Conservation (phyloP, 2,888 invertebrate genomes). For the Philhelius pedissequus region DNA sequence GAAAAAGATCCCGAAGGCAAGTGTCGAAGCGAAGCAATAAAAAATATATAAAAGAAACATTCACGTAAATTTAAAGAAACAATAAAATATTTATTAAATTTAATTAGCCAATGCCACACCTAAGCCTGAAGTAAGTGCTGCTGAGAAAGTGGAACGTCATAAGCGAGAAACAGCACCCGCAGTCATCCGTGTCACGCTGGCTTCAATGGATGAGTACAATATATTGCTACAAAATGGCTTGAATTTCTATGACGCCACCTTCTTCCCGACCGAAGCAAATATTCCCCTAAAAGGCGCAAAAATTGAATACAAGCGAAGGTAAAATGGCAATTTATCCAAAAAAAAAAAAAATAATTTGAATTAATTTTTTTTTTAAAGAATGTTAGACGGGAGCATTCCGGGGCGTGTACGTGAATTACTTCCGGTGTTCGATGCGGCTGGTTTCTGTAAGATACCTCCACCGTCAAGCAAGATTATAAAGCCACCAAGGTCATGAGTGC, state of each 20-base stretch:
- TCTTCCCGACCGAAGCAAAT: conserved; percentile 90
- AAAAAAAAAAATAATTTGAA: background rate
- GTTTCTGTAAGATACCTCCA: conserved; percentile 90
- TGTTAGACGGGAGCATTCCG: conserved; percentile 84
- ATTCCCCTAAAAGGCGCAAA: conserved; percentile 83
- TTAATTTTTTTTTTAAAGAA: conserved; percentile 77
- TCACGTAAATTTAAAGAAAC: background rate
- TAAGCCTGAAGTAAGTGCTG: conserved; percentile 16
- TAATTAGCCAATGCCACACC: conserved; percentile 36
- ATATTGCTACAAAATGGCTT: conserved; percentile 89
- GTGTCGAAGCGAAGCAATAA: background rate
- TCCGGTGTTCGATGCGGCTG: conserved; percentile 91
- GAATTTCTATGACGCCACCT: conserved; percentile 93
- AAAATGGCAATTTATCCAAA: conserved; percentile 30
- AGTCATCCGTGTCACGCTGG: conserved; percentile 86
- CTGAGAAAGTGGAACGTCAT: conserved; percentile 74
- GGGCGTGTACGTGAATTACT: conserved; percentile 86
- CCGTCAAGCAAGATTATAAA: conserved; percentile 89
- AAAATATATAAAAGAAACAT: background rate
- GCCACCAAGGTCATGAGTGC: conserved; percentile 79
- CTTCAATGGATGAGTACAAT: conserved; percentile 88
- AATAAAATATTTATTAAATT: background rate
- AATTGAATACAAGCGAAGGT: conserved; percentile 80
- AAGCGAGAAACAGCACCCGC: conserved; percentile 81
- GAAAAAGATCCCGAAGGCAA: conserved; percentile 76